Conservation (phyloP, 2,888 invertebrate species). For the Drosophila nr. fundita region DNA sequence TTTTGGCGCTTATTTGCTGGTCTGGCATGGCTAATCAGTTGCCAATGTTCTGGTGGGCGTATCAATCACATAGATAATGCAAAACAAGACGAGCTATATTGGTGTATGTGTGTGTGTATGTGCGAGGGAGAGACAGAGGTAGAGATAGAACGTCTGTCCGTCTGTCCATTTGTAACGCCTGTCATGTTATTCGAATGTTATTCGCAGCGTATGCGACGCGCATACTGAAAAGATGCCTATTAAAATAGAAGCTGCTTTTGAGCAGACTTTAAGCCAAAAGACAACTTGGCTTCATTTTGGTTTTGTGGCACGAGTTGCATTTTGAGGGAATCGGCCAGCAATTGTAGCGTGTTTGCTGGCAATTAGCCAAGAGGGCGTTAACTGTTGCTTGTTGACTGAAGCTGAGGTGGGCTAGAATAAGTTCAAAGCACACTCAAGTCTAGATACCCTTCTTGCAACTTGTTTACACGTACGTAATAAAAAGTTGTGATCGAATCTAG, state of each 20-base stretch:
- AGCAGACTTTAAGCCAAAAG: constrained; percentile 6
- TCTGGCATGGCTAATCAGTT: constrained; percentile 67
- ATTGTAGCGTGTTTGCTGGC: constrained; percentile 47
- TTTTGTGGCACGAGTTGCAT: constrained; percentile 37
- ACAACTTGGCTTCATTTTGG: background rate
- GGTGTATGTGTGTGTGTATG: background rate
- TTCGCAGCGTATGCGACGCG: constrained; percentile 47
- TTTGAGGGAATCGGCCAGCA: background rate
- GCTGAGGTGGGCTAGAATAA: constrained; percentile 2
- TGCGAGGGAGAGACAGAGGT: background rate
- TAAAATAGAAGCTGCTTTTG: constrained; percentile 3
- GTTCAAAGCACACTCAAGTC: background rate
- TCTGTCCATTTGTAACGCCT: constrained; percentile 47
- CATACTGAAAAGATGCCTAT: constrained; percentile 51
- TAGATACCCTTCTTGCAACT: background rate
- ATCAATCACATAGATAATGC: constrained; percentile 57
- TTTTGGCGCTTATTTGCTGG: constrained; percentile 35
- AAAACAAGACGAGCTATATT: background rate
- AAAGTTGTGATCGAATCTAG: background rate
- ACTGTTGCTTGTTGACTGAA: constrained; percentile 67
- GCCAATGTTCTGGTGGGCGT: constrained; percentile 64
- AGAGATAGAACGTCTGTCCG: constrained; percentile 1
- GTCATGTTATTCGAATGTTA: constrained; percentile 74
- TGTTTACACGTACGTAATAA: background rate
- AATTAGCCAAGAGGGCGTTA: constrained; percentile 77